These are phyloP conservation scores for Myotis planiceps DNA, from an alignment of 2,797 vertebrate genomes.

Conservation along the genomic window DNA sequence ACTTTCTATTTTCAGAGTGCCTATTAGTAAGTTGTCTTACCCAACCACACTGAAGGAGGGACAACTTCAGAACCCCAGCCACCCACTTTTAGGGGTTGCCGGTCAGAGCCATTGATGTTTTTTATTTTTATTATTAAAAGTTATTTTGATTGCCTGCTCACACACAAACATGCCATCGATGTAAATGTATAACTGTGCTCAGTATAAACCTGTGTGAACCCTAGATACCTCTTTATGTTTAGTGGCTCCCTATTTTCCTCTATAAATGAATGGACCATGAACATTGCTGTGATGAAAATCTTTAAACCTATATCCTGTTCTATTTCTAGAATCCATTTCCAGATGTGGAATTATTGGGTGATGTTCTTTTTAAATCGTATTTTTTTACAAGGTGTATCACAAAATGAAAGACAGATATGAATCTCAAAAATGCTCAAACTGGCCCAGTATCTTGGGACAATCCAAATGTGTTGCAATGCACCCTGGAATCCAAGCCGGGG, in stretches of 20 bases:
- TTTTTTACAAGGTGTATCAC: not conserved
- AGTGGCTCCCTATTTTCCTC: not conserved
- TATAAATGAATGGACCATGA: not conserved
- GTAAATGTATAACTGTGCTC: not conserved
- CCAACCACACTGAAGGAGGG: not conserved
- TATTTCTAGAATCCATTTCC: not conserved
- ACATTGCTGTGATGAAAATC: not conserved
- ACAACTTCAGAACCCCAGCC: not conserved
- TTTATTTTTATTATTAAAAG: not conserved
- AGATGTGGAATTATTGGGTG: not conserved
- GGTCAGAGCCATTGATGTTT: not conserved
- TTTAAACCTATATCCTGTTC: not conserved
- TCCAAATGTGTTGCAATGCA: accelerated
- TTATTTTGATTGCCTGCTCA: not conserved
- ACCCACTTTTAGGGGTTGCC: not conserved
- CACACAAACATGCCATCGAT: not conserved
- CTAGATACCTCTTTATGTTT: not conserved
- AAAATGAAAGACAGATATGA: slow-evolving; percentile 5
- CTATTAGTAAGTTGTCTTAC: not conserved
- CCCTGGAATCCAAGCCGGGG: not conserved
- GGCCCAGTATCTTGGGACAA: not conserved
- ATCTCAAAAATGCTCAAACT: not conserved
- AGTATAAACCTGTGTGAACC: not conserved
- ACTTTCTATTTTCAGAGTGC: not conserved
- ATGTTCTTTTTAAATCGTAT: not conserved